A percentile compares a stretch with the other conserved stretches of the same genome.
phyloP scores from a whole-genome alignment of 1,140 invertebrate species.

The Choristoneura fumiferana region DNA sequence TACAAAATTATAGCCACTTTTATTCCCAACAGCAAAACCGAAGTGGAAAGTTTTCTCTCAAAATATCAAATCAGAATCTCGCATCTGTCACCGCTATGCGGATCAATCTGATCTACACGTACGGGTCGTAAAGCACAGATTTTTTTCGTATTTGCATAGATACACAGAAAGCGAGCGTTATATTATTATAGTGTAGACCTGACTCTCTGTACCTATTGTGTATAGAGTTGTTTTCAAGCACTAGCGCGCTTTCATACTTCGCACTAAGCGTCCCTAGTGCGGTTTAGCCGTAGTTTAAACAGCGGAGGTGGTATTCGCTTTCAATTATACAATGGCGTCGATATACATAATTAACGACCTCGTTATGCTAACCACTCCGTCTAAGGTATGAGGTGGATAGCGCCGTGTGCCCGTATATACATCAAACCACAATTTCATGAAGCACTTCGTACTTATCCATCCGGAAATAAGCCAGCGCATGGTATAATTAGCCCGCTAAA shows the following conservation, averaged over 20 bases:
- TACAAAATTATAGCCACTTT: too few species aligned
- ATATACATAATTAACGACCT: slow-evolving; percentile 12
- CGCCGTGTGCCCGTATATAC: too few species aligned
- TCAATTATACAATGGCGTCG: slow-evolving; percentile 5
- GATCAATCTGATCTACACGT: neutral
- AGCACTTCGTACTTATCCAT: too few species aligned
- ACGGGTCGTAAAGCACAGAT: neutral
- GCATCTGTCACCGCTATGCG: neutral
- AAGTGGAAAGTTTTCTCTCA: too few species aligned
- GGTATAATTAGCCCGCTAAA: too few species aligned
- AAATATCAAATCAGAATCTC: neutral
- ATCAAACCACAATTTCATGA: too few species aligned
- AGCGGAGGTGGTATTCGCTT: slow-evolving; percentile 3
- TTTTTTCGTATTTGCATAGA: slow-evolving; percentile 8
- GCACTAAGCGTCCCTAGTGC: neutral
- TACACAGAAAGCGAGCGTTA: neutral
- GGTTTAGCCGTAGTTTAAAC: slow-evolving; percentile 15
- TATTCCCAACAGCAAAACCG: too few species aligned
- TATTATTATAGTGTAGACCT: neutral
- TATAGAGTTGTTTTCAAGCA: slow-evolving; percentile 3
- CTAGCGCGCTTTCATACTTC: neutral
- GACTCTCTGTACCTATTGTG: neutral
- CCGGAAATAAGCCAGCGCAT: too few species aligned
- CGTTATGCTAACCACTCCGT: slow-evolving; percentile 5
- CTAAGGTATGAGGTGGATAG: neutral